Evolutionary conservation across 2,113 vertebrate genomes (phyloP).

Genomic region (Arvicanthis niloticus): DNA sequence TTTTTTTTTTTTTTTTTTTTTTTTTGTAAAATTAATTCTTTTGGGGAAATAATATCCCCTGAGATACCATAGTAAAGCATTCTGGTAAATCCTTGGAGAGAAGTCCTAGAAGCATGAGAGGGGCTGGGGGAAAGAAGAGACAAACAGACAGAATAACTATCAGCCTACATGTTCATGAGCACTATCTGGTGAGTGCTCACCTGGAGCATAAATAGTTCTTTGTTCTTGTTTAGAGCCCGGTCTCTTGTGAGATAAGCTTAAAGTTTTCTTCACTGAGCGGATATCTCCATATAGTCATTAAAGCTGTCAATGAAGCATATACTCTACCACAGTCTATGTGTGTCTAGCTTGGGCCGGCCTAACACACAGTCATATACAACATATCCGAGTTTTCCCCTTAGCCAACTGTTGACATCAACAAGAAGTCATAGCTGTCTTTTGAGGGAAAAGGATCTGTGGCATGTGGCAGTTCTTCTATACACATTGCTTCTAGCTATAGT

Average conservation of each 20-base stretch:
- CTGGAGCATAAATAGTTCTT: not conserved
- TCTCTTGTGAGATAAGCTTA: conserved; percentile 5
- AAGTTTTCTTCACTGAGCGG: conserved; percentile 22
- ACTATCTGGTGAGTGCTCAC: not conserved
- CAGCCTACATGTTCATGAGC: not conserved
- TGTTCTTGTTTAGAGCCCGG: conserved; percentile 29
- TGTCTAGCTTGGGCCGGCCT: not conserved
- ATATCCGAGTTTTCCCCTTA: not conserved
- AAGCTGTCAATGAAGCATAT: conserved; percentile 1
- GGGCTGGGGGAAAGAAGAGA: too few relatives aligned
- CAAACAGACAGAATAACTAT: not conserved
- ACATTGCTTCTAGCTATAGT: conserved; percentile 1
- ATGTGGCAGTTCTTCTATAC: not conserved
- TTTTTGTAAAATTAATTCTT: conserved; percentile 41
- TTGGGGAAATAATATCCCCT: conserved; percentile 19
- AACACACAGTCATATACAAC: not conserved
- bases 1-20: too few relatives aligned
- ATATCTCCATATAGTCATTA: conserved; percentile 50
- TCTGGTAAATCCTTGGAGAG: conserved; percentile 31
- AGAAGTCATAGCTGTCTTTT: not conserved
- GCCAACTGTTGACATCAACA: not conserved
- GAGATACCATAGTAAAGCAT: conserved; percentile 19
- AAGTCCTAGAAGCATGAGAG: not conserved
- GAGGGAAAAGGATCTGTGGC: not conserved
- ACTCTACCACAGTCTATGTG: not conserved